Evolutionary conservation across 2,888 invertebrate species (phyloP), one percentile per base, ranked within the genome.

Genomic region (Tryphoninae sp.): DNA sequence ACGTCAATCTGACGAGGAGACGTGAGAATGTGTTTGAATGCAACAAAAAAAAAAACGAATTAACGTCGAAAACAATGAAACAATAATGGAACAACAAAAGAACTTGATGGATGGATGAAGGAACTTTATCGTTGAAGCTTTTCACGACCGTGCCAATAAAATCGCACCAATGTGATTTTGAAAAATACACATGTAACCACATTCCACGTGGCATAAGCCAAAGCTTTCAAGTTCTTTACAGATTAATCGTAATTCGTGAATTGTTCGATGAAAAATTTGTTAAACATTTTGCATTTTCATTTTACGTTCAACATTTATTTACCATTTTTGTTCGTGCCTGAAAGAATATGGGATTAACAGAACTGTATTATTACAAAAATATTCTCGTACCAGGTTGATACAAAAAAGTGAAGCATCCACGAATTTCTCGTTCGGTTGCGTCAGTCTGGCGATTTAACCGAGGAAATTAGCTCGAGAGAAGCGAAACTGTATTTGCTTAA

Each of bases 1-100:
- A 62, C 64, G 45, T 64, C 77, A 71, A 78, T 71, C 58, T 64
- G 71, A 78, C 74, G 65, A 59, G 58, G 23, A 45, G 26, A 67
- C 69, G 55, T 53, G 71, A 67, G 77, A 65, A 71, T 65, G 64
- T 45, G 42, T 64, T 78, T 55, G n/a, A 62, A 69, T 22, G 64
- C n/a, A n/a, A n/a, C n/a, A 79, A 75, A 62, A n/a, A 62, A 69
- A 64, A 74, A 79, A 19, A 79, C 22, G 33, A 62, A 64, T 64
- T 26, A 75, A 23, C 40, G 45, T 59, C 16, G 3, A 16, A 67
- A 75, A 67, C 23, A 64, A 62, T 51, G 16, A 45, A 53, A 19
- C 8, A 26, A 45, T 16, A 42, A 42, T 16, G 19, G 42, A n/a
- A 42, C 33, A 33, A 33, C 33, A 33, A 64, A 9, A 64, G 45